phyloP scores from a whole-genome alignment of 2,797 vertebrate species.

The Intellagama lesueurii region DNA sequence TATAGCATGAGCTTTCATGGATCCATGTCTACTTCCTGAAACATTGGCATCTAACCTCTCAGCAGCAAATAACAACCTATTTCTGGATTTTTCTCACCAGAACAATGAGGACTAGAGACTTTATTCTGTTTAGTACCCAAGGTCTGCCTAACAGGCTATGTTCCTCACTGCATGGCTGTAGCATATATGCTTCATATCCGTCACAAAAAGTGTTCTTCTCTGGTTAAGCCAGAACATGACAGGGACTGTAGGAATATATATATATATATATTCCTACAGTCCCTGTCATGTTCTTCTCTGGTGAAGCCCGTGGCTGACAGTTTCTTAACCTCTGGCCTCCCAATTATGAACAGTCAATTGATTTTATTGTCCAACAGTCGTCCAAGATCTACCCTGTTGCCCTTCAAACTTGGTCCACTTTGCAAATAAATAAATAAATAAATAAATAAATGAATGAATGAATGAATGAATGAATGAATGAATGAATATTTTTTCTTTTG shows the following conservation, averaged over 20 bases:
- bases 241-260: too few species aligned
- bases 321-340: neutral
- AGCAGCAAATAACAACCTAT: neutral
- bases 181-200: neutral
- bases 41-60: neutral
- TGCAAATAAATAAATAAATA: neutral
- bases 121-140: neutral
- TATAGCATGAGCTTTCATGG: neutral
- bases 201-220: neutral
- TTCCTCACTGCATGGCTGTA: neutral
- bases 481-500: neutral
- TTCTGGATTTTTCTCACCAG: neutral
- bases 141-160: neutral
- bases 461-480: too few species aligned
- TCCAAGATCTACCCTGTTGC: neutral
- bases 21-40: neutral
- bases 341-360: slow-evolving; percentile 3
- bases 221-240: too few species aligned
- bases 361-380: neutral
- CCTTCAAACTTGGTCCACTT: neutral
- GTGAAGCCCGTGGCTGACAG: neutral
- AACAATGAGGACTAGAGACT: neutral
- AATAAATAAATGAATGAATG: too few species aligned
- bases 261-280: neutral
- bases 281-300: neutral